Evolutionary conservation across 2,888 invertebrate species (phyloP).

Genomic region (Eugnorisma glareosa): DNA sequence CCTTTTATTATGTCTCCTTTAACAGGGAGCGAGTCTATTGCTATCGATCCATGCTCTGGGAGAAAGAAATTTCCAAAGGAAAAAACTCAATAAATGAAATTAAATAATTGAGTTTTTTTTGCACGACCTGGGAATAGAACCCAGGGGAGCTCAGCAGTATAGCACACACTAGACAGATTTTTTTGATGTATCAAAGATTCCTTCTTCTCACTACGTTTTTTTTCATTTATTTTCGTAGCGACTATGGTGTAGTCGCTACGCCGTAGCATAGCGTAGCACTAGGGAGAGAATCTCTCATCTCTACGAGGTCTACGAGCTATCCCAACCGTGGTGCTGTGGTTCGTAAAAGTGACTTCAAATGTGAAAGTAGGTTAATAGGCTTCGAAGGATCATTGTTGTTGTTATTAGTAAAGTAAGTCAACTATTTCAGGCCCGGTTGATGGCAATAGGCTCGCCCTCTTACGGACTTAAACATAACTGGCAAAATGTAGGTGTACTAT

Average conservation of each 20-base stretch:
- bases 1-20: neutral
- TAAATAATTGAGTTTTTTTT: neutral
- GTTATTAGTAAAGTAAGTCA: neutral
- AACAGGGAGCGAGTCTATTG: neutral
- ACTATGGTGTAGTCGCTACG: slow-evolving; percentile 35
- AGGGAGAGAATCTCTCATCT: neutral
- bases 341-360: slow-evolving; percentile 3
- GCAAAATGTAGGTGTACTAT: no score
- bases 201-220: neutral
- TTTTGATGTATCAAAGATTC: neutral
- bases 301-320: neutral
- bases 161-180: neutral
- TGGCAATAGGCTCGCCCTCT: no score
- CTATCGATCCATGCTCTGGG: neutral
- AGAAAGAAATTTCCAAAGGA: neutral
- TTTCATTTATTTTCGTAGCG: slow-evolving; percentile 21
- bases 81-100: no score
- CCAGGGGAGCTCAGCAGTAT: neutral
- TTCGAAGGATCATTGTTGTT: neutral
- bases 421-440: no score
- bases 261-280: slow-evolving; percentile 46
- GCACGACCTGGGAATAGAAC: neutral
- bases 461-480: no score
- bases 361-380: neutral
- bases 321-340: neutral